A percentile compares a stretch with the other conserved stretches of the same genome.
Evolutionary conservation across 35 echinoderm and acorn worm species (phyloP).

Genomic region (Hemicentrotus pulcherrimus): DNA sequence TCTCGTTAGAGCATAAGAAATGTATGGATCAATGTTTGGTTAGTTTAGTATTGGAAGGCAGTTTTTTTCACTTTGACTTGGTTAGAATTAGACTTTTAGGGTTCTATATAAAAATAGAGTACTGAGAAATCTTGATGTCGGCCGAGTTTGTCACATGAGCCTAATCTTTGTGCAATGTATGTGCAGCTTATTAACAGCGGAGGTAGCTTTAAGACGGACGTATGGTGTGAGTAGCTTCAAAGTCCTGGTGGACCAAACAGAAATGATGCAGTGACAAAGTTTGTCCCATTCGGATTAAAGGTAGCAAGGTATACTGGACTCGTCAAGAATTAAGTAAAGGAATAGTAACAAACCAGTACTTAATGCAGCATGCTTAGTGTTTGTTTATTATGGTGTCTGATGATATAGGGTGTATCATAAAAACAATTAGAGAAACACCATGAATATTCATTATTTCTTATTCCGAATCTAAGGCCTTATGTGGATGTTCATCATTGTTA

Average conservation of each 20-base stretch:
- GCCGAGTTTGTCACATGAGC: not conserved
- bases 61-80: not conserved
- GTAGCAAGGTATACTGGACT: no score
- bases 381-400: not conserved
- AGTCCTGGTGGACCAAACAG: not conserved
- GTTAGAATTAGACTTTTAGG: not conserved
- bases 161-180: not conserved
- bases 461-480: not conserved
- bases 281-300: no score
- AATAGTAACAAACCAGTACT: not conserved
- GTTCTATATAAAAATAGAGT: not conserved
- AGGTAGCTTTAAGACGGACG: not conserved
- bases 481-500: not conserved
- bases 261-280: not conserved
- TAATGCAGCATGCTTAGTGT: not conserved
- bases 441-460: not conserved
- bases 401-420: slow-evolving; percentile 3
- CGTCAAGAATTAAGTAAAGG: not conserved
- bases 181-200: not conserved
- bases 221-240: not conserved
- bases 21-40: not conserved
- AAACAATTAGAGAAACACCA: not conserved
- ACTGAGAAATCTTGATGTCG: not conserved
- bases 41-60: not conserved
- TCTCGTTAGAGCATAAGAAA: not conserved